A percentile compares a stretch with the other conserved stretches of the same genome.
Evolutionary conservation across 1,140 invertebrate genomes (phyloP).

Genomic region (Dinoponera quadriceps): DNA sequence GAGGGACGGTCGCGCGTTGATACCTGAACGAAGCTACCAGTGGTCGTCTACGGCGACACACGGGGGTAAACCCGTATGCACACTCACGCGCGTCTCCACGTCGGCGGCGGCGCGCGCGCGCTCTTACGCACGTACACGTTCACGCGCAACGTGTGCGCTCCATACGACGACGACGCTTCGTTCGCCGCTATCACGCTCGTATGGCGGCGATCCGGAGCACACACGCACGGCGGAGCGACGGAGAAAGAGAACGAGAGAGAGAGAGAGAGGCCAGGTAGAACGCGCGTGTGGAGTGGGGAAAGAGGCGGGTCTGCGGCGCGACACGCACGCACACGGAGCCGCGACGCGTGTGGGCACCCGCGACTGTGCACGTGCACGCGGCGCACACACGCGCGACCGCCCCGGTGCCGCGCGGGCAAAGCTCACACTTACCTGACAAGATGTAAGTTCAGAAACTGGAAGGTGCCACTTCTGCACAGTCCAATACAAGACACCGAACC

Average conservation of each 20-base stretch:
- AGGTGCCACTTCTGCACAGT: conserved; percentile 85
- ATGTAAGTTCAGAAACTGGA: conserved; percentile 85
- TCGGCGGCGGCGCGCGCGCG: conserved; percentile 14
- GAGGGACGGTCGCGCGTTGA: conserved; percentile 27
- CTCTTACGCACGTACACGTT: not conserved
- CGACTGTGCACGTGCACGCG: conserved; percentile 4
- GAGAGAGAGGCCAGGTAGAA: conserved; percentile 43
- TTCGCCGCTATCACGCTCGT: conserved; percentile 72
- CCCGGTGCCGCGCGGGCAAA: conserved; percentile 78
- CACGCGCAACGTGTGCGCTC: not conserved
- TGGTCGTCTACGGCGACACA: conserved; percentile 65
- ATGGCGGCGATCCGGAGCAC: conserved; percentile 72
- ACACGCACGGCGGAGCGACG: not conserved
- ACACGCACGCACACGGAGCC: conserved; percentile 61
- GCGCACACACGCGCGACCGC: conserved; percentile 50
- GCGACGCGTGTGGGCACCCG: conserved; percentile 1
- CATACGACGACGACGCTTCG: conserved; percentile 34
- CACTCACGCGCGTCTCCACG: conserved; percentile 41
- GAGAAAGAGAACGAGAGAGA: not conserved
- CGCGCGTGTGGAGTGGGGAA: conserved; percentile 71
- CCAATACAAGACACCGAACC: conserved; percentile 85
- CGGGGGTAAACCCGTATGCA: conserved; percentile 66
- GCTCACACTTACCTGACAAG: conserved; percentile 85
- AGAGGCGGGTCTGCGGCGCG: conserved; percentile 79
- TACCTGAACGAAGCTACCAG: conserved; percentile 65